Percentiles rank a stretch among this genome's conserved stretches.
Evolutionary conservation across 2,888 invertebrate genomes (phyloP).

Genomic region (Trachelus iudaicus): DNA sequence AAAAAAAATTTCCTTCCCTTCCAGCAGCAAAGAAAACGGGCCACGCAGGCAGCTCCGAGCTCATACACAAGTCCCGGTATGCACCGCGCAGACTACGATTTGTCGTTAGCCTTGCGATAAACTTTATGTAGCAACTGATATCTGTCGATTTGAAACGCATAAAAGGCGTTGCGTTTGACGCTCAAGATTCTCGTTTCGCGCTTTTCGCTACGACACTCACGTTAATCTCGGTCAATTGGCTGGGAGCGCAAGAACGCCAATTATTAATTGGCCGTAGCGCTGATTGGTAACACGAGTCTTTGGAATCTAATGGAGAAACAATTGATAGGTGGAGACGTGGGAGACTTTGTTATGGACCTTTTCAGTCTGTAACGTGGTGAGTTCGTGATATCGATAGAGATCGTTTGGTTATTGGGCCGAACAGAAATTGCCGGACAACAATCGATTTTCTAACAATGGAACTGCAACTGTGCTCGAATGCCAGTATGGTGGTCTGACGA

Average conservation of each 20-base stretch:
- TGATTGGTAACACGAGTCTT: background rate
- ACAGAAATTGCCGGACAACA: background rate
- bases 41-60: background rate
- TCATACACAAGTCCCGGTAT: constrained; percentile 29
- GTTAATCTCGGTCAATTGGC: background rate
- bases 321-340: background rate
- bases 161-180: constrained; percentile 27
- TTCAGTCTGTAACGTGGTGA: background rate
- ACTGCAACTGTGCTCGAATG: background rate
- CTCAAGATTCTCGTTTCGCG: constrained; percentile 3
- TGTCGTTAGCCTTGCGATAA: constrained; percentile 63
- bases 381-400: background rate
- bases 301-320: background rate
- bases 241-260: background rate
- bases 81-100: constrained; percentile 57
- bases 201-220: background rate
- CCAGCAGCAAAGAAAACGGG: background rate
- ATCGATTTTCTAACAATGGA: background rate
- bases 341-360: background rate
- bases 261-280: background rate
- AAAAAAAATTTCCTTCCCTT: background rate
- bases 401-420: background rate
- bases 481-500: background rate
- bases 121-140: constrained; percentile 58
- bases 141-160: constrained; percentile 51